These are phyloP conservation scores for Phasia obesa DNA, from an alignment of 2,888 invertebrate species.

Conservation along the genomic window DNA sequence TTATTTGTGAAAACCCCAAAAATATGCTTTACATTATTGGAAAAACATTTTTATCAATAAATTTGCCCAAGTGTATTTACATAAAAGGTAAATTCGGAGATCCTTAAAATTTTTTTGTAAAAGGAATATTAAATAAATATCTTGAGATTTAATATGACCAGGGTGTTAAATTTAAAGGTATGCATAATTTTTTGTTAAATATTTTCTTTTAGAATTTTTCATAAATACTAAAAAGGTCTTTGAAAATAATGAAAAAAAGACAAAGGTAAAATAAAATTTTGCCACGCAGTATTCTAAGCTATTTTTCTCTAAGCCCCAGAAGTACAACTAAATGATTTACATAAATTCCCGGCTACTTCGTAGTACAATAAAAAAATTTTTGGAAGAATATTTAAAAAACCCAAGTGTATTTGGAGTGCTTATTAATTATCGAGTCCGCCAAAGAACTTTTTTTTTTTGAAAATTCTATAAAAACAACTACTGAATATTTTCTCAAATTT, in stretches of 20 bases:
- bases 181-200: constrained; percentile 1
- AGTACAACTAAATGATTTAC: neutral
- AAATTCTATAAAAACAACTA: no score
- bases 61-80: neutral
- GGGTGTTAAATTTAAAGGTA: neutral
- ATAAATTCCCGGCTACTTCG: neutral
- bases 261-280: neutral
- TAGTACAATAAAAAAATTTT: neutral
- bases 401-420: no score
- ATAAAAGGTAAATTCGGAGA: constrained; percentile 11
- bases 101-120: neutral
- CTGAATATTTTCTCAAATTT: no score
- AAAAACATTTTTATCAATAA: constrained; percentile 4
- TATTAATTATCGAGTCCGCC: no score
- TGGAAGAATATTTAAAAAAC: neutral
- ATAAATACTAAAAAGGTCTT: neutral
- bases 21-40: constrained; percentile 11
- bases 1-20: neutral
- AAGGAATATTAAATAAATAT: neutral
- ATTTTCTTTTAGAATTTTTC: neutral
- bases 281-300: neutral
- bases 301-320: neutral
- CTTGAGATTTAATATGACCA: neutral
- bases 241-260: no score
- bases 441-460: no score